These are phyloP conservation scores for Struthidea cinerea DNA, from an alignment of 2,113 vertebrate genomes.

Conservation along the genomic window DNA sequence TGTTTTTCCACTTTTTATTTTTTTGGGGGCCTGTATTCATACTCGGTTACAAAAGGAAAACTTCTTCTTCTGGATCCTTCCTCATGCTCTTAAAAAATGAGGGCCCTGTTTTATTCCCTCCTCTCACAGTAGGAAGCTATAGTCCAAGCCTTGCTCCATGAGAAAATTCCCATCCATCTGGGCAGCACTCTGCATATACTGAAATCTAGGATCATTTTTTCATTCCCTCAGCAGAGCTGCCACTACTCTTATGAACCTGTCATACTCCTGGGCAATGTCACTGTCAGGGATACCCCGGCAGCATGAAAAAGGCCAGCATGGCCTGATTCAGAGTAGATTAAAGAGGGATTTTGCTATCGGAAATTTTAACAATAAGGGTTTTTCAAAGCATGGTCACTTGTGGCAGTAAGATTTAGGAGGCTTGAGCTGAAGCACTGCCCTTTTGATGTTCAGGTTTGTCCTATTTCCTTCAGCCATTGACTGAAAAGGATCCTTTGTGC, in stretches of 20 bases:
- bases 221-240: not conserved
- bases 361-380: not conserved
- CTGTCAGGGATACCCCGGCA: not conserved
- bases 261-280: fast-evolving
- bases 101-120: not conserved
- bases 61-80: not conserved
- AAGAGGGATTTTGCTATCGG: not conserved
- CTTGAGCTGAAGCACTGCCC: not conserved
- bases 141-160: not conserved
- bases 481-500: not conserved
- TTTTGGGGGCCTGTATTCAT: not conserved
- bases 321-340: not conserved
- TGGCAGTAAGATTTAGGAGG: not conserved
- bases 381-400: not conserved
- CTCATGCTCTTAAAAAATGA: not conserved
- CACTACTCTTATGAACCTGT: fast-evolving
- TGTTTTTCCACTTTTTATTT: not conserved
- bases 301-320: not conserved
- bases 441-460: not conserved
- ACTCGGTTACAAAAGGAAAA: not conserved
- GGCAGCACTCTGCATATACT: not conserved
- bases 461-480: not conserved
- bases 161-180: not conserved
- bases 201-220: not conserved
- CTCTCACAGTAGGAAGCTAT: not conserved